phyloP scores from a whole-genome alignment of 2,113 vertebrate genomes.

The Elephantulus edwardii region DNA sequence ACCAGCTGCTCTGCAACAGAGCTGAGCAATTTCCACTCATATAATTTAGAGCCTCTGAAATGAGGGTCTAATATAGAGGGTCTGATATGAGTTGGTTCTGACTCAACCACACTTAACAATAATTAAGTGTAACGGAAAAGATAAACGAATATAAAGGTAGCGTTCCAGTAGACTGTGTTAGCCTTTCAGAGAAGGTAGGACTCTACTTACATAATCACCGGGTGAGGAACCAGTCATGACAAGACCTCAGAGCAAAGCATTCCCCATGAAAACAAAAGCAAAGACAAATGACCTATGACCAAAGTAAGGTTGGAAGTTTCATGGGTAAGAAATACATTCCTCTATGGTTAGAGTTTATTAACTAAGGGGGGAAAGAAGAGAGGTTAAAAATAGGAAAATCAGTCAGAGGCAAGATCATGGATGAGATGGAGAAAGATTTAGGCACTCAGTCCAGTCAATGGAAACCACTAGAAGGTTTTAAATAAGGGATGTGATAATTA shows the following conservation, averaged over 20 bases:
- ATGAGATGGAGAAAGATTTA: not conserved
- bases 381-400: not conserved
- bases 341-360: not conserved
- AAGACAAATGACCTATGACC: not conserved
- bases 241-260: not conserved
- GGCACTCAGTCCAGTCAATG: not conserved
- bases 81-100: too few species aligned
- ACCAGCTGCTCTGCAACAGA: too few species aligned
- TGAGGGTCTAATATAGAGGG: too few species aligned
- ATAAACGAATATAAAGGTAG: not conserved
- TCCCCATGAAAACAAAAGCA: not conserved
- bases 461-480: slow-evolving; percentile 7
- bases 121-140: not conserved
- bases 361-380: not conserved
- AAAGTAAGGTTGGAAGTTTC: not conserved
- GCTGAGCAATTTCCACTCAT: too few species aligned
- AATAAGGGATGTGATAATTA: not conserved
- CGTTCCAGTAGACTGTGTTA: not conserved
- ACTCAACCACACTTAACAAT: too few species aligned
- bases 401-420: not conserved
- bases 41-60: too few species aligned
- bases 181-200: not conserved
- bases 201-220: not conserved
- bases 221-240: not conserved
- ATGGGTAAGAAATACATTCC: not conserved